A percentile compares a stretch with the other conserved stretches of the same genome.
Evolutionary conservation across 2,113 vertebrate species (phyloP).

Genomic region (Campylomormyrus tamandua): DNA sequence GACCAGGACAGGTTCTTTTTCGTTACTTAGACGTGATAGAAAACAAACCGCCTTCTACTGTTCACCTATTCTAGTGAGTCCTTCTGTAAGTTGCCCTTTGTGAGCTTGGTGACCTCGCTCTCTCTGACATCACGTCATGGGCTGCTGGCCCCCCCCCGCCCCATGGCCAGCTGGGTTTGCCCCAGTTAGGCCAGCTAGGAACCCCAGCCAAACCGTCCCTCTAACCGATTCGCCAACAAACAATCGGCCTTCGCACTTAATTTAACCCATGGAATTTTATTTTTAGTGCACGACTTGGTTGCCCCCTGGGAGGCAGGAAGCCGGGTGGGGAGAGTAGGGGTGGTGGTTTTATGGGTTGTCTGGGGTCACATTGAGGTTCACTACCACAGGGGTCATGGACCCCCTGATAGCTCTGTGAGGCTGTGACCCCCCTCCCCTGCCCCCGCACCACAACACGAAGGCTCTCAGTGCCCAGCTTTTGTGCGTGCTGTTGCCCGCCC

Average conservation of each 20-base stretch:
- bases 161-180: not conserved
- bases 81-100: not conserved
- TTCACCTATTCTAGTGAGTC: too few species aligned
- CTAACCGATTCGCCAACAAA: constrained; percentile 12
- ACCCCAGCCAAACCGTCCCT: not conserved
- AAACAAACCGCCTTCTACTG: not conserved
- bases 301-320: constrained; percentile 24
- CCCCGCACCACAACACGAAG: not conserved
- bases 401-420: not conserved
- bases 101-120: not conserved
- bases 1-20: not conserved
- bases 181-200: not conserved
- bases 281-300: constrained; percentile 43
- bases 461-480: not conserved
- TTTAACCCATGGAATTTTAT: constrained; percentile 58
- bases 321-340: constrained; percentile 10
- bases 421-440: not conserved
- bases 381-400: not conserved
- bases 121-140: not conserved
- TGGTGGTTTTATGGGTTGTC: not conserved
- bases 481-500: not conserved
- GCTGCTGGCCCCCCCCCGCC: not conserved
- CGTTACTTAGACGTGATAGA: constrained; percentile 14
- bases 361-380: not conserved
- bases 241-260: constrained; percentile 46